phyloP scores from a whole-genome alignment of 2,113 vertebrate genomes.

The Patagioenas fasciata region DNA sequence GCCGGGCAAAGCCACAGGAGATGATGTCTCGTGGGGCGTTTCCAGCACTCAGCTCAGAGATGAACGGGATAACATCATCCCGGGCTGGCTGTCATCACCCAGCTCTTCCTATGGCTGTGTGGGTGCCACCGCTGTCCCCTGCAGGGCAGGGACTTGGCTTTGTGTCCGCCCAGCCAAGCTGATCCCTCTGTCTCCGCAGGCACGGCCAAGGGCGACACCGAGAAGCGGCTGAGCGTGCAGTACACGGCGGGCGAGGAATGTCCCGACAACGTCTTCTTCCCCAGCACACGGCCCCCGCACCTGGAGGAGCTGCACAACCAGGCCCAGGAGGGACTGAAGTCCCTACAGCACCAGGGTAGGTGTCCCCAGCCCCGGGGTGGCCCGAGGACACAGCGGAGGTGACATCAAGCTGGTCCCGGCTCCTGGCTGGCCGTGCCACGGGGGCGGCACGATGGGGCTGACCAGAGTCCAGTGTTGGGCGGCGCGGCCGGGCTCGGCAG shows the following conservation, averaged over 20 bases:
- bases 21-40: fast-evolving
- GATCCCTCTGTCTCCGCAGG: conserved; percentile 52
- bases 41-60: fast-evolving
- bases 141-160: neutral
- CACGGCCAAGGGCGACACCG: conserved; percentile 70
- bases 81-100: fast-evolving
- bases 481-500: neutral
- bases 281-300: conserved; percentile 83
- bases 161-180: neutral
- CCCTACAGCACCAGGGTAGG: conserved; percentile 90
- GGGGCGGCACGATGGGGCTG: neutral
- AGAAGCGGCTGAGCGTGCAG: conserved; percentile 72
- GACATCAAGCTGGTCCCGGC: neutral
- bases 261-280: conserved; percentile 91
- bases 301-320: conserved; percentile 91
- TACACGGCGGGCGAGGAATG: conserved; percentile 74
- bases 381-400: neutral
- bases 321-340: conserved; percentile 89
- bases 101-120: no score
- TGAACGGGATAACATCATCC: neutral
- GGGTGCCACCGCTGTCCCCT: no score
- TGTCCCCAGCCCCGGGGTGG: neutral
- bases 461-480: neutral
- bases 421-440: neutral
- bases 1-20: fast-evolving